phyloP scores from a whole-genome alignment of 2,888 invertebrate genomes.

The Exocentrus adspersus region DNA sequence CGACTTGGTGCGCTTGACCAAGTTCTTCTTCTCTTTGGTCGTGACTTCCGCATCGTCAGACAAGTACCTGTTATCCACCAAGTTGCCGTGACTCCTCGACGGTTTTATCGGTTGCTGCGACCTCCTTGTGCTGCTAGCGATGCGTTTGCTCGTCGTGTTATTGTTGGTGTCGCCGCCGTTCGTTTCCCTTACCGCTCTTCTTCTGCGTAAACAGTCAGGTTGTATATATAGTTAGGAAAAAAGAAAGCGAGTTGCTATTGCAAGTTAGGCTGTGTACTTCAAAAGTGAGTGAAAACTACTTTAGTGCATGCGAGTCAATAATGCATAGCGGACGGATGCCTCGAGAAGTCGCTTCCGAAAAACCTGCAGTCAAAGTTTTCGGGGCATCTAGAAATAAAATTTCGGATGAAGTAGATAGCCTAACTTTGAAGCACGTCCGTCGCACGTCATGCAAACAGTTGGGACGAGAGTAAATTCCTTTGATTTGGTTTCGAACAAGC shows the following conservation, averaged over 20 bases:
- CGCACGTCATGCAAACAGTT: conserved; percentile 29
- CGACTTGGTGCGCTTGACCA: conserved; percentile 84
- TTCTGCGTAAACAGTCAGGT: conserved; percentile 29
- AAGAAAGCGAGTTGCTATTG: conserved; percentile 22
- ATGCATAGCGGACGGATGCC: conserved; percentile 40
- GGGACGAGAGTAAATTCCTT: conserved; percentile 20
- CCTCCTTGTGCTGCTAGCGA: conserved; percentile 28
- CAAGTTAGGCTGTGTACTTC: conserved; percentile 36
- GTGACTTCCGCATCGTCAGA: conserved; percentile 69
- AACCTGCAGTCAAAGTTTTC: conserved; percentile 22
- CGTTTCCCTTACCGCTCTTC: conserved; percentile 39
- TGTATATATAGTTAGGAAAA: conserved; percentile 34
- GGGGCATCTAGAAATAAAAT: conserved; percentile 28
- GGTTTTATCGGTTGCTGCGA: conserved; percentile 49
- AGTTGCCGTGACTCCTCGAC: conserved; percentile 60
- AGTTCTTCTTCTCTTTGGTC: conserved; percentile 71
- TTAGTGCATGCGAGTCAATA: conserved; percentile 27
- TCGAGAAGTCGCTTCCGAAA: conserved; percentile 37
- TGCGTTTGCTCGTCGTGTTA: conserved; percentile 48
- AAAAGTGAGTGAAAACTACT: not conserved
- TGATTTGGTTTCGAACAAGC: too few relatives aligned
- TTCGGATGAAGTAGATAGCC: conserved; percentile 33
- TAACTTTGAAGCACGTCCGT: conserved; percentile 37
- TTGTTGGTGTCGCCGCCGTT: conserved; percentile 57
- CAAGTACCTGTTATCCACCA: conserved; percentile 62